Base-by-base conservation (phyloP, 2,113 vertebrate species). In the Poecilia latipinna region DNA sequence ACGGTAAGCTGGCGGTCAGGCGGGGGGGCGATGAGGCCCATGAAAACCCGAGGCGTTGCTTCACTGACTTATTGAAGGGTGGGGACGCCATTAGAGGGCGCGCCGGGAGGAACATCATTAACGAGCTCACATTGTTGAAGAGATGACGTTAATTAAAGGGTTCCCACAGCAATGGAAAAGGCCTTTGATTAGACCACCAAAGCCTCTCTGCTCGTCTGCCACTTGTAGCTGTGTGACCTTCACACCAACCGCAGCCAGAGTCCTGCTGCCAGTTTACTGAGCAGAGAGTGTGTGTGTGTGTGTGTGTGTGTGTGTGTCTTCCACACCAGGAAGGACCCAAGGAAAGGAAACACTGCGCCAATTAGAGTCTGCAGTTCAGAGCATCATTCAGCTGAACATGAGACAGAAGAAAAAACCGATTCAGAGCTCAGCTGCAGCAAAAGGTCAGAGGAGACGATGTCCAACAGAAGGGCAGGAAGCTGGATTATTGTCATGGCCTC, bases 141-240 rank as follows among this genome's bases (percentile, higher is more conserved):
- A 78, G 81, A 88, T 83, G 86, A 86, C 78, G 83, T 84, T 93
- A 92, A 94, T 94, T 93, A 93, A 89, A 90, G 88, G 72, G 77
- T 81, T 89, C 74, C 85, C 72, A 62, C 85, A 75, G 84, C 79
- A 75, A 63, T 61, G 80, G 82, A 70, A 80, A 64, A 77, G 37
- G 68, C 70, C 82, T 87, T 82, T 90, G 78, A 90, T 77, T 90
- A 85, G 84, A 84, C 29, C 65, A 86, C 82, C 39, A 51, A 79
- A 88, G 83, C 87, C 82, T 83, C 89, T 89, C 84, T 6, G 17
- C 64, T 84, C 86, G 74, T 88, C 83, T 79, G 77, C 72, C 70
- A 77, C 71, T 68, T 70, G 70, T 78, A 37, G 67, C 68, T 79
- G 74, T 80, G 80, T 90, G 91, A 92, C 91, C 89, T 92, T 93